Conservation (phyloP, 2,888 invertebrate genomes). For the Epirrita christyi region DNA sequence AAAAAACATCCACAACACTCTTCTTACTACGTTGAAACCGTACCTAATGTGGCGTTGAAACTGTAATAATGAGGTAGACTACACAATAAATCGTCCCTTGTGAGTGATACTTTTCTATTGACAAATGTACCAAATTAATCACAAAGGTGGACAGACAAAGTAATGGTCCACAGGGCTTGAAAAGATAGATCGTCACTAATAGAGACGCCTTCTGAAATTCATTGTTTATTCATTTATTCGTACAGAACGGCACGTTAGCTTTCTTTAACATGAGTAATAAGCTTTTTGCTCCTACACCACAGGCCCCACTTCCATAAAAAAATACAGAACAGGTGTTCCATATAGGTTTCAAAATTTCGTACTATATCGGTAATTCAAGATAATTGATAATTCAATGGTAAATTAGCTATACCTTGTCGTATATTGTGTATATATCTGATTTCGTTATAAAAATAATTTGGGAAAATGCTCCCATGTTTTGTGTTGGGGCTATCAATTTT, state of each 20-base stretch:
- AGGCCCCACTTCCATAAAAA: too few relatives aligned
- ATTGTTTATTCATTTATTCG: too few relatives aligned
- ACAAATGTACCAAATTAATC: conserved; percentile 28
- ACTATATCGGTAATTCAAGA: too few relatives aligned
- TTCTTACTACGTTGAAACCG: background rate
- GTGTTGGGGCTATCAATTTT: conserved; percentile 11
- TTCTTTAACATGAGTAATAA: too few relatives aligned
- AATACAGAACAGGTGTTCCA: too few relatives aligned
- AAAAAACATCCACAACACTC: background rate
- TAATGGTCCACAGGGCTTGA: conserved; percentile 1
- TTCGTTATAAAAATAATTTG: conserved; percentile 16
- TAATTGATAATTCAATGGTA: too few relatives aligned
- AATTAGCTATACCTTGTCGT: conserved; percentile 14
- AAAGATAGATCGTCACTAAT: background rate
- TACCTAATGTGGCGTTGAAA: background rate
- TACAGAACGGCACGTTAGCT: too few relatives aligned
- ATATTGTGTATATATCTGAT: conserved; percentile 22
- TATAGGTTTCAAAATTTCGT: too few relatives aligned
- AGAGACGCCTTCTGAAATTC: background rate
- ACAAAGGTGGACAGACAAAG: conserved; percentile 17
- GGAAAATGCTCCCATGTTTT: conserved; percentile 15
- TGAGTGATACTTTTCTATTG: conserved; percentile 13
- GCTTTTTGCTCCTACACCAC: too few relatives aligned
- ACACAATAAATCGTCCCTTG: conserved; percentile 5
- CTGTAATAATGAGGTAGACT: background rate